Conservation (phyloP, 2,888 invertebrate genomes). For the Coronaproctus castanopsis region DNA sequence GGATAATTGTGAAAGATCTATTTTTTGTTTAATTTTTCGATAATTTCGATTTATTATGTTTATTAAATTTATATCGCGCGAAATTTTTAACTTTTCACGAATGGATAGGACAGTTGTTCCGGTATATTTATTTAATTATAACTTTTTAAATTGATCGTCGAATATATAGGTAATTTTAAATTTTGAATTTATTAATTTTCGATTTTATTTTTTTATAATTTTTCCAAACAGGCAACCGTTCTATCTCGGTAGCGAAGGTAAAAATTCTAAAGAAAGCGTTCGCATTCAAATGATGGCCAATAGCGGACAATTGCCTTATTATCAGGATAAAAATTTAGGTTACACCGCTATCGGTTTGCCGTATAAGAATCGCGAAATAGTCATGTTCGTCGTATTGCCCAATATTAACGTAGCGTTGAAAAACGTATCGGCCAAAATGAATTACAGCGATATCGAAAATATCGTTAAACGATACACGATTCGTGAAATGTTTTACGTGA, state of each 20-base stretch:
- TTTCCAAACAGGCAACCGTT: constrained; percentile 18
- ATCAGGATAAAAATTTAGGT: constrained; percentile 31
- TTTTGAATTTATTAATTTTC: too few species aligned
- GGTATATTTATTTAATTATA: too few species aligned
- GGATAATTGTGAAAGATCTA: too few species aligned
- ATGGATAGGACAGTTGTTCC: too few species aligned
- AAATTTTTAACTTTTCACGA: too few species aligned
- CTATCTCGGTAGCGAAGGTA: constrained; percentile 27
- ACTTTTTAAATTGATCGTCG: too few species aligned
- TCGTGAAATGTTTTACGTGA: constrained; percentile 17
- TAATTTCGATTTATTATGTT: too few species aligned
- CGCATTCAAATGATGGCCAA: constrained; percentile 45
- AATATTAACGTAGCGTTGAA: constrained; percentile 24
- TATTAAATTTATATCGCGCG: too few species aligned
- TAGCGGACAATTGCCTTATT: constrained; percentile 37
- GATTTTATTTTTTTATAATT: too few species aligned
- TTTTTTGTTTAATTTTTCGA: too few species aligned
- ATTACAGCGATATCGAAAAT: constrained; percentile 28
- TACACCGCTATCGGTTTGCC: constrained; percentile 28
- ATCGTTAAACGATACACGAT: constrained; percentile 18
- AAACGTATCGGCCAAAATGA: constrained; percentile 27
- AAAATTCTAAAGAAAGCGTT: constrained; percentile 25
- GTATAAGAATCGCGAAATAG: constrained; percentile 27
- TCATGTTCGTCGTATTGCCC: constrained; percentile 31
- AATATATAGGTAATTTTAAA: too few species aligned